Evolutionary conservation across 37 sponge, comb jelly and placozoan genomes (phyloP), one percentile per base, ranked within the genome.

Genomic region (Halisarca cf. caerulea): DNA sequence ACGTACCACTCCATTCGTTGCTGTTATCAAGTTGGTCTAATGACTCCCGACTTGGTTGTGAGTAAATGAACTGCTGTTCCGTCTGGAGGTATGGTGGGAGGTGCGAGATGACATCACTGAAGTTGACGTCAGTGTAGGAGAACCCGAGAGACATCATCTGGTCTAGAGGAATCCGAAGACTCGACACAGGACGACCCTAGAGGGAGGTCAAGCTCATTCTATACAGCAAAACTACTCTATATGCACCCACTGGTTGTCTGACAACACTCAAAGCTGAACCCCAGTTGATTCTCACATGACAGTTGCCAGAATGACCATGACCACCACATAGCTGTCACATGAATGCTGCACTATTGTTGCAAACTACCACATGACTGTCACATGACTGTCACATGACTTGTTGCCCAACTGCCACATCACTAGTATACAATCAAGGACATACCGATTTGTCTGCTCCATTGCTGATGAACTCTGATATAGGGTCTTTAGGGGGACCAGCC

Each of bases 381-480:
- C 51, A 47, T 47, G 51, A 47, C 51, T 14, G 11, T 47, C 51
- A 47, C 51, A 47, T 47, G 51, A 47, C n/a, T n/a, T n/a, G n/a
- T n/a, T n/a, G n/a, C n/a, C n/a, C n/a, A n/a, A n/a, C n/a, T n/a
- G 17, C 57, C 17, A 11, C 57, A 54, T 54, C 57, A 54, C 57
- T 20, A 20, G 57, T 17, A 54, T 11, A 17, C 17, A 27, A 23
- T 27, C 25, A 5, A 6, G 64, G 30, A 27, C 93, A 0, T 32
- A 94, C 95, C 35, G 91, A 75, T 88, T 88, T 94, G 84, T 94
- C 92, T 18, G 39, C 66, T 53, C 55, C 61, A 36, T 58, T 54
- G 0, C 38, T 42, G 44, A 94, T 91, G 83, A 74, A 91, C 21
- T 88, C 87, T 6, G 57, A 39, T 55, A 86, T 82, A 0, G 88